phyloP scores from a whole-genome alignment of 1,140 invertebrate species.

The Lordiphosa collinella region DNA sequence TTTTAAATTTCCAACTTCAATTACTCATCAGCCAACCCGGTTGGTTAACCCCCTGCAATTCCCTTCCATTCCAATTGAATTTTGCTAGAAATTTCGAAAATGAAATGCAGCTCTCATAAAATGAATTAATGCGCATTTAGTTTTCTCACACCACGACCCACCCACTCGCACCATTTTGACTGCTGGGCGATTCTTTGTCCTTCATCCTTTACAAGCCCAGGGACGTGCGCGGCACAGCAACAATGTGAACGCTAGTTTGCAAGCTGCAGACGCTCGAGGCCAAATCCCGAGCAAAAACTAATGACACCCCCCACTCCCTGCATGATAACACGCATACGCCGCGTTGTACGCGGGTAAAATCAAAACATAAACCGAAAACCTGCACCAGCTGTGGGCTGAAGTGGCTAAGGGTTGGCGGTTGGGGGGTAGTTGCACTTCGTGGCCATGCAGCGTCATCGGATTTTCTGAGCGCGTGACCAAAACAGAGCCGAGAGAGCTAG shows the following conservation, averaged over 20 bases:
- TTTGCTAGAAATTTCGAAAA: constrained; percentile 18
- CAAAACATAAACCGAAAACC: constrained; percentile 69
- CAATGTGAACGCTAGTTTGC: constrained; percentile 7
- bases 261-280: constrained; percentile 53
- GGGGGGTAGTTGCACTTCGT: constrained; percentile 30
- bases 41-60: no score
- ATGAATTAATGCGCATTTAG: constrained; percentile 66
- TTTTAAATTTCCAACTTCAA: no score
- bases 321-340: constrained; percentile 62
- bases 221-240: constrained; percentile 20
- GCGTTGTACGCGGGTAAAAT: constrained; percentile 52
- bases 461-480: constrained; percentile 63
- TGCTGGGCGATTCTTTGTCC: constrained; percentile 33
- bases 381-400: constrained; percentile 8
- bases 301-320: neutral
- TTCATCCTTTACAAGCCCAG: constrained; percentile 41
- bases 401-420: neutral
- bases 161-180: constrained; percentile 3
- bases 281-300: constrained; percentile 18
- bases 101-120: constrained; percentile 23
- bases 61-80: constrained; percentile 32
- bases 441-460: constrained; percentile 35
- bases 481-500: constrained; percentile 25
- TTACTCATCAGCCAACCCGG: no score
- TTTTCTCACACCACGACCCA: constrained; percentile 25